Percentiles rank a stretch among this genome's conserved stretches.
Conservation (phyloP, 1,140 invertebrate genomes). For the Saccostrea cuccullata region DNA sequence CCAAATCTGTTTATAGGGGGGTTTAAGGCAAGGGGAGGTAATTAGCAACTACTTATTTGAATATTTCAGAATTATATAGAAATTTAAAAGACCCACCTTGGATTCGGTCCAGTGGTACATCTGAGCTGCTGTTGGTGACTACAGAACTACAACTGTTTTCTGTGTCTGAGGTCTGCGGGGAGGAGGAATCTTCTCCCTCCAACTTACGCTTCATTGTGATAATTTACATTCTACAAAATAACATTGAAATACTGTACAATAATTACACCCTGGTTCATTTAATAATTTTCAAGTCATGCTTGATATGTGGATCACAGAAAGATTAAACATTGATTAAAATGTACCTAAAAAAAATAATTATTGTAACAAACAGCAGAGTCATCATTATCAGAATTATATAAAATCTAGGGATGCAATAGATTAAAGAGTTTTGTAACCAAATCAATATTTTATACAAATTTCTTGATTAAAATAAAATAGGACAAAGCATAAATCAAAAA, state of each 20-base stretch:
- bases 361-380: neutral
- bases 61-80: neutral
- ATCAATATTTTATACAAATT: neutral
- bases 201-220: conserved; percentile 23
- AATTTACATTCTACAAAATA: conserved; percentile 1
- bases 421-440: neutral
- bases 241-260: neutral
- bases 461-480: neutral
- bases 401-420: neutral
- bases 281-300: neutral
- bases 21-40: no score
- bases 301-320: neutral
- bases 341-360: neutral
- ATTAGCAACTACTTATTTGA: no score
- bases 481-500: neutral
- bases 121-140: conserved; percentile 59
- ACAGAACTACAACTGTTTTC: conserved; percentile 58
- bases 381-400: neutral
- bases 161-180: conserved; percentile 43
- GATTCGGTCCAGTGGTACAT: conserved; percentile 49
- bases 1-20: no score
- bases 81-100: neutral
- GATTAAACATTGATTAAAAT: neutral
- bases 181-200: conserved; percentile 35
- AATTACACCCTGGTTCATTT: neutral